Evolutionary conservation across 2,113 vertebrate genomes (phyloP), one percentile per base, ranked within the genome.

Genomic region (Rhegmatorhina hoffmannsi): DNA sequence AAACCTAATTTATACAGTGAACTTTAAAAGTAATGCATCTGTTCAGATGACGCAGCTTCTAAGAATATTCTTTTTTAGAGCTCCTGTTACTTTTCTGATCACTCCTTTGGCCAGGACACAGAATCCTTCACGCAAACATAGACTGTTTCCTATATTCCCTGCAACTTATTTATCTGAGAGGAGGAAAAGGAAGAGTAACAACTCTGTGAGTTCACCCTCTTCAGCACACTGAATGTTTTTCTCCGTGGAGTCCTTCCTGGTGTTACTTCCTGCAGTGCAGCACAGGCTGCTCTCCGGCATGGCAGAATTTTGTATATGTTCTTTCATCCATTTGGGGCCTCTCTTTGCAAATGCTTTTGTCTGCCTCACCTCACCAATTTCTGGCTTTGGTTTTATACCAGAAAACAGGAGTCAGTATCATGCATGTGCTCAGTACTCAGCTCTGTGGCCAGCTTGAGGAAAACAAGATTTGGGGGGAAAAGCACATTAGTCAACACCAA

Each of bases 1-100:
- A 94, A 93, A 72, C 77, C 74, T 10, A 4, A 23, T 92, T 91
- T 89, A 87, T 76, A 91, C 78, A 91, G 69, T 62, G 92, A 89
- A 87, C 92, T 95, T 94, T 75, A 91, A 28, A 60, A 82, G 84
- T 62, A 34, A 53, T 79, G 69, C 94, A 92, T 95, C 94, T 97
- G 92, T 91, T 94, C 87, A 82, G 81, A 94, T 91, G 91, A 91
- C 7, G 49, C 68, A 69, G 52, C 94, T 95, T 87, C 89, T 94
- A 94, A 97, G 80, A 87, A 94, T 44, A 94, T 52, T 58, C 38
- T 64, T 84, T 84, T 95, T 89, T 56, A 75, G 73, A 75, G 56
- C 80, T 91, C 46, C 47, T 84, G 21, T 94, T 87, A 89, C 58
- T 94, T 92, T 89, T 89, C 69, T 72, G 86, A 64, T 79, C 64